Conservation (phyloP, 2,888 invertebrate species). For the Autographa gamma region DNA sequence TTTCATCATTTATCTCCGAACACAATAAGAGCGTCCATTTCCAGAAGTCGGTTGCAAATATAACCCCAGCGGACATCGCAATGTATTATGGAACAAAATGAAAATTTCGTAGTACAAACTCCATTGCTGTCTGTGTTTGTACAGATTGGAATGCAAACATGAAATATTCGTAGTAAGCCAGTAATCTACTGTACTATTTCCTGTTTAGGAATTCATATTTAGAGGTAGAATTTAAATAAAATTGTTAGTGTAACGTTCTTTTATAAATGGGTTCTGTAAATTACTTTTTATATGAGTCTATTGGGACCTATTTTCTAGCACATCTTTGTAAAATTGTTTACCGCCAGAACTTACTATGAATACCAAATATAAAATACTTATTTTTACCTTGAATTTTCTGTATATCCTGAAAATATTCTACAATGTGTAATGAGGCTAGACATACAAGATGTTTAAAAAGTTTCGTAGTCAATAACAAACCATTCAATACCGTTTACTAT, state of each 20-base stretch:
- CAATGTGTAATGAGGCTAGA: too few species aligned
- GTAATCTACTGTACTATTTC: neutral
- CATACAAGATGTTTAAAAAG: too few species aligned
- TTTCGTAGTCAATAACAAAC: too few species aligned
- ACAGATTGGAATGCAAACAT: conserved; percentile 10
- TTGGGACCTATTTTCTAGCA: too few species aligned
- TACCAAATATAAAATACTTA: too few species aligned
- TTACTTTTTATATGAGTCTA: too few species aligned
- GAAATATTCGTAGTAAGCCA: conserved; percentile 18
- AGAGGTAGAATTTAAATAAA: neutral
- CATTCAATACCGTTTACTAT: too few species aligned
- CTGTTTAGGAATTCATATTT: neutral
- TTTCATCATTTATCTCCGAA: conserved; percentile 41
- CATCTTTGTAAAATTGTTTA: too few species aligned
- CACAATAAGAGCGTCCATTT: conserved; percentile 29
- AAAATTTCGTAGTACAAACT: conserved; percentile 32
- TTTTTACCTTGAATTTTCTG: too few species aligned
- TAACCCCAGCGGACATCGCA: conserved; percentile 25
- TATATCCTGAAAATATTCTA: too few species aligned
- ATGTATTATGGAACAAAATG: conserved; percentile 34
- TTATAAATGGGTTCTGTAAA: neutral
- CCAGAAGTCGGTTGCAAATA: conserved; percentile 44
- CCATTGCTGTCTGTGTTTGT: conserved; percentile 17
- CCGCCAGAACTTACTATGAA: too few species aligned
- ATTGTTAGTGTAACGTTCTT: neutral